These are phyloP conservation scores for Taurulus bubalis DNA, from an alignment of 2,113 vertebrate genomes.

Conservation along the genomic window DNA sequence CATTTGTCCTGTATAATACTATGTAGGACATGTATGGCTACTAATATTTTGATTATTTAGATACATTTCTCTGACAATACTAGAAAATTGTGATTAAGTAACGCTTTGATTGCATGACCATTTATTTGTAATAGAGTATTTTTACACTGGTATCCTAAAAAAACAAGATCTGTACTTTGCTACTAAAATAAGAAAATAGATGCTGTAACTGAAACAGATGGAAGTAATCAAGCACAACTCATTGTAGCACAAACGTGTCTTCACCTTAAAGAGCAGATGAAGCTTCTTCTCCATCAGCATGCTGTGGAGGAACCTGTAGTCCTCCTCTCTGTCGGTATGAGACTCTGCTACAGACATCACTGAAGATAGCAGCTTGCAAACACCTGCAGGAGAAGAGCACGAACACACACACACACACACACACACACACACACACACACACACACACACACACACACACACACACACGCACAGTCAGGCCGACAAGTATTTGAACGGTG, in stretches of 20 bases:
- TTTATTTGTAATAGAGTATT: background rate
- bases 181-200: background rate
- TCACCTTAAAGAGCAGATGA: slow-evolving; percentile 81
- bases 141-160: background rate
- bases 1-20: background rate
- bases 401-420: slow-evolving; percentile 13
- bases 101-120: background rate
- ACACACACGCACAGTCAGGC: background rate
- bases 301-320: slow-evolving; percentile 82
- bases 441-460: slow-evolving; percentile 11
- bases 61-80: background rate
- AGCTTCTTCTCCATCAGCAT: slow-evolving; percentile 81
- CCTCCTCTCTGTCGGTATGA: slow-evolving; percentile 75
- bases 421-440: slow-evolving; percentile 6
- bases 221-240: background rate
- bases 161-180: background rate
- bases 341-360: slow-evolving; percentile 69
- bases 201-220: background rate
- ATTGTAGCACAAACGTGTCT: background rate
- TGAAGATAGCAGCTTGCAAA: slow-evolving; percentile 59
- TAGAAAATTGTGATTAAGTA: background rate
- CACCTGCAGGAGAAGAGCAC: slow-evolving; percentile 34
- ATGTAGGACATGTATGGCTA: background rate
- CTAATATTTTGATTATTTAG: background rate
- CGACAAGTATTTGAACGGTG: background rate